These are phyloP conservation scores for Charina bottae DNA, from an alignment of 2,113 vertebrate genomes.

Conservation along the genomic window DNA sequence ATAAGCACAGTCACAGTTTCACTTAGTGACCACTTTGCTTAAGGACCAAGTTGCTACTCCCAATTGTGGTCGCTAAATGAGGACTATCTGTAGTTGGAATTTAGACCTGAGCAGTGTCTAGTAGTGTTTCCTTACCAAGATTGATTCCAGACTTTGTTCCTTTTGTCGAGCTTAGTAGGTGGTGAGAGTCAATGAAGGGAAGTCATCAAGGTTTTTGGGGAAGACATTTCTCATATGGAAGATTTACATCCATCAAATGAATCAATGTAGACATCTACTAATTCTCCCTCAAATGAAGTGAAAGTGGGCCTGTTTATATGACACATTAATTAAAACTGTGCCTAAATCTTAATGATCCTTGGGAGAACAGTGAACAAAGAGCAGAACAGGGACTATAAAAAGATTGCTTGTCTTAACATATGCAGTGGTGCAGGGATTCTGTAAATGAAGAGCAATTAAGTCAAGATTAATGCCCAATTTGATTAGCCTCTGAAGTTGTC, in stretches of 20 bases:
- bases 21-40: too few relatives aligned
- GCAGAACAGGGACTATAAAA: neutral
- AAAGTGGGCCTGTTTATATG: neutral
- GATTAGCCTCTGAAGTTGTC: neutral
- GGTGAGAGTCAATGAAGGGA: neutral
- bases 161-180: neutral
- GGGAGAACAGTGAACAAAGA: accelerated
- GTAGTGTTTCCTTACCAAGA: neutral
- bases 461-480: neutral
- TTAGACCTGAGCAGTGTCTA: neutral
- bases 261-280: neutral
- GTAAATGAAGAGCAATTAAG: conserved; percentile 1
- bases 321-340: neutral
- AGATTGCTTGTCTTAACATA: accelerated
- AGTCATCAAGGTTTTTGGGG: neutral
- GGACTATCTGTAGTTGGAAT: neutral
- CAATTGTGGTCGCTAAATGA: neutral
- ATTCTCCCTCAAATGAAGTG: neutral
- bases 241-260: neutral
- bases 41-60: neutral
- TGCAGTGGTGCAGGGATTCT: accelerated
- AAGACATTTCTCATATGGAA: neutral
- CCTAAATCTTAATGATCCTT: neutral
- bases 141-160: neutral
- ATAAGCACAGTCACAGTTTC: too few relatives aligned